These are phyloP conservation scores for Drosophila kurseongensis DNA, from an alignment of 1,140 invertebrate genomes.

Conservation along the genomic window DNA sequence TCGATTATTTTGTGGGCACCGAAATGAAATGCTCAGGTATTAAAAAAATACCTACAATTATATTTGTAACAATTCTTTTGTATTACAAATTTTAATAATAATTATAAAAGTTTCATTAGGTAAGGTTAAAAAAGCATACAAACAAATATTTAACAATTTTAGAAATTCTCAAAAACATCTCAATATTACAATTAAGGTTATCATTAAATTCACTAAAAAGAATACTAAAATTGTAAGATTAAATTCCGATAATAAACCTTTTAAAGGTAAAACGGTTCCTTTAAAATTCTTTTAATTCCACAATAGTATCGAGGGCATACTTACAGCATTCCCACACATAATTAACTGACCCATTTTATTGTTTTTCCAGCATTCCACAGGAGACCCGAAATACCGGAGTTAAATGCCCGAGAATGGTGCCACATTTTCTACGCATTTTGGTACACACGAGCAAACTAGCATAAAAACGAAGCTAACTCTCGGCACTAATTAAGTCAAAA, in stretches of 20 bases:
- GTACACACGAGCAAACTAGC: constrained; percentile 23
- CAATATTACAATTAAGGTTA: no score
- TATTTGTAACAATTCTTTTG: no score
- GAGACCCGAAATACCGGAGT: constrained; percentile 29
- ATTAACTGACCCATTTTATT: constrained; percentile 22
- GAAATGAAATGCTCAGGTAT: neutral
- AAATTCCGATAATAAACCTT: neutral
- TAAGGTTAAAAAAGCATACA: no score
- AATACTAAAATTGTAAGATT: no score
- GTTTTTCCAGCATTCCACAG: constrained; percentile 3
- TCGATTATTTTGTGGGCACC: constrained; percentile 2
- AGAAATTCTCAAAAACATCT: no score
- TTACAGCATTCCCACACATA: neutral
- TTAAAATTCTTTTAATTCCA: neutral
- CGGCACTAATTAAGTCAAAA: constrained; percentile 74
- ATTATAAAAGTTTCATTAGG: no score
- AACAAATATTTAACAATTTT: no score
- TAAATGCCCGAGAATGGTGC: constrained; percentile 59
- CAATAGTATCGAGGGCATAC: neutral
- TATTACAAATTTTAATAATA: no score
- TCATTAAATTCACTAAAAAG: no score
- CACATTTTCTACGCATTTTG: constrained; percentile 58
- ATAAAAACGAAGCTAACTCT: constrained; percentile 49
- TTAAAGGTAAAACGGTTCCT: no score
- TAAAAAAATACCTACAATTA: no score